Conservation (phyloP, 2,113 vertebrate species). For the Indicator maculatus region DNA sequence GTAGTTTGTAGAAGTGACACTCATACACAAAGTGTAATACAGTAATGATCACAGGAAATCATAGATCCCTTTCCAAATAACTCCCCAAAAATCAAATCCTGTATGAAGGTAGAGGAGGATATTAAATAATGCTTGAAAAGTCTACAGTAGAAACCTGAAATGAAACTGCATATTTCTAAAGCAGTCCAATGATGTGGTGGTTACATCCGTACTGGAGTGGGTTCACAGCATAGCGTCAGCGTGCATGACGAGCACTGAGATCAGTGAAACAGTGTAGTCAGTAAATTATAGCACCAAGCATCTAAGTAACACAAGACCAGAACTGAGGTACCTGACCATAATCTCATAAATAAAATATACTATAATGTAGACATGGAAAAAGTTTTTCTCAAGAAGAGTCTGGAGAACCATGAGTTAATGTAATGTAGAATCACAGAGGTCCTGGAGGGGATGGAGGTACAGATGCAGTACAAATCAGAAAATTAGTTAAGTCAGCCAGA, state of each 20-base stretch:
- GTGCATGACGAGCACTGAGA: not conserved
- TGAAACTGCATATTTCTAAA: not conserved
- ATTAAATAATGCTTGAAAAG: not conserved
- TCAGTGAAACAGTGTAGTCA: not conserved
- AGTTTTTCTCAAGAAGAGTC: not conserved
- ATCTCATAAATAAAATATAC: not conserved
- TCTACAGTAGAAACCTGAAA: not conserved
- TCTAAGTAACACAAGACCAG: not conserved
- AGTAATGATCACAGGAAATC: not conserved
- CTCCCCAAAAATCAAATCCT: not conserved
- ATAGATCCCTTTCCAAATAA: not conserved
- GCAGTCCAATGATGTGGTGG: not conserved
- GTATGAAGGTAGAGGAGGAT: not conserved
- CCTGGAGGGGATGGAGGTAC: not conserved
- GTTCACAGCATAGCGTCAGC: not conserved
- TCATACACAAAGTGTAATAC: not conserved
- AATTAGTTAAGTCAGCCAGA: not conserved
- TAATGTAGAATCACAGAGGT: not conserved
- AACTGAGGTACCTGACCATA: not conserved
- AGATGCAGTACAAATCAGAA: not conserved
- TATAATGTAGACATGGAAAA: not conserved
- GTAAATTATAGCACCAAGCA: not conserved
- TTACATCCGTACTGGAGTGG: not conserved
- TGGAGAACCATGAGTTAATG: not conserved
- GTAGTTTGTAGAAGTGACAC: not conserved